Base-by-base conservation (phyloP, 2,888 invertebrate genomes). In the Leucophenga montana region DNA sequence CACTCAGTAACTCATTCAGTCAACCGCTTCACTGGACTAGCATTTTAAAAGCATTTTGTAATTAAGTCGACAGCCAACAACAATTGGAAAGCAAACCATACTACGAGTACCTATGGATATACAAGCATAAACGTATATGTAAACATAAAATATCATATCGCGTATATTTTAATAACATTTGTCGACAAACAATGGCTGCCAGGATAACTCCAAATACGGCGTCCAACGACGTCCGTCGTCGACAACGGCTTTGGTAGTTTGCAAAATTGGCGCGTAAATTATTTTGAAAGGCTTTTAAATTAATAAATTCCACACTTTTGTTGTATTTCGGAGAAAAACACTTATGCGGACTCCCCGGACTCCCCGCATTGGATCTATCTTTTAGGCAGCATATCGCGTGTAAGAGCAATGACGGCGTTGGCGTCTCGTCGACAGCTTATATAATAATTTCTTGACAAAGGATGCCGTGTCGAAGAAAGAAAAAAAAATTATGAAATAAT, bases 391-490 rank as follows among this genome's bases (percentile, higher is more conserved):
- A 31, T 2, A 64, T 64, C 62, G 81, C 81, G 81, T 82, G 81
- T 76, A 78, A 73, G 27, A 73, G 71, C 39, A 39, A 39, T 11
- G 11, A 8, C 39, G 39, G 39, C 39, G 39, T 5, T 39, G 11
- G 39, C 39, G 11, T 72, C 70, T 72, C 78, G 77, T 74, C 72
- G 78, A 75, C 77, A 77, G 78, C 74, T 80, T 75, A 82, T 27
- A 27, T 4, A 27, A 27, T 82, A 82, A 82, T 82, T 82, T 77
- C 81, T 82, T 81, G 78, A 81, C 81, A 81, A 82, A 82, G 82
- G 82, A 64, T 20, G 66, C 27, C 27, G 61, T 27, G 27, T 27
- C 27, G 27, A 27, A 27, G 27, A 27, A 27, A 53, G 33, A 27
- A 33, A 31, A n/a, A 14, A 33, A 27, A 57, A 57, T 2, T 22